phyloP scores from a whole-genome alignment of 2,797 vertebrate species.

The Hippocampus kuda region DNA sequence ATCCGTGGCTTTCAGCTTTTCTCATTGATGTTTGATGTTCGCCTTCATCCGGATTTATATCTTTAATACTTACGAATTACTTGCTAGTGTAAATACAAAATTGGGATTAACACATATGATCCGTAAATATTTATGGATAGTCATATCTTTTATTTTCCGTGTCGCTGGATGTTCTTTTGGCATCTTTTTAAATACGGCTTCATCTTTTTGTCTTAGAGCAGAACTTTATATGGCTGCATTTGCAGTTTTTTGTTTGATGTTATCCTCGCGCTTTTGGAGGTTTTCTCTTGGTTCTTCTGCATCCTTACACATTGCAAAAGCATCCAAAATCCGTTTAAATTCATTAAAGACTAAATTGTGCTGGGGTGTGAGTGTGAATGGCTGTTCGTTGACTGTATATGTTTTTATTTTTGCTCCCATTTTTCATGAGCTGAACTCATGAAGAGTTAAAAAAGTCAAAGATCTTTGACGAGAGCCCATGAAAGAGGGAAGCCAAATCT shows the following conservation, averaged over 20 bases:
- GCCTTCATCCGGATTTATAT: not conserved
- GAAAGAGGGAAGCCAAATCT: too few relatives aligned
- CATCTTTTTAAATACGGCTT: slow-evolving; percentile 12
- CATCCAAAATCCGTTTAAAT: too few relatives aligned
- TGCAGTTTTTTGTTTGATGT: slow-evolving; percentile 14
- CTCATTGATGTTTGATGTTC: slow-evolving; percentile 7
- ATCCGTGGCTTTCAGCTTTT: not conserved
- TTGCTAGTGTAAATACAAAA: slow-evolving; percentile 32
- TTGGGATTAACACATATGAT: slow-evolving; percentile 44
- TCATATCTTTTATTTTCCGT: slow-evolving; percentile 13
- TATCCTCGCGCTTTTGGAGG: not conserved
- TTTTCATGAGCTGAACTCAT: too few relatives aligned
- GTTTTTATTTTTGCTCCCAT: not conserved
- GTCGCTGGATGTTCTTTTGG: slow-evolving; percentile 17
- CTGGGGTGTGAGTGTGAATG: too few relatives aligned
- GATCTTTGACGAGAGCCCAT: too few relatives aligned
- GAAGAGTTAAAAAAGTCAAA: too few relatives aligned
- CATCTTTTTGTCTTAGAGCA: slow-evolving; percentile 25
- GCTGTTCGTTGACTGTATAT: too few relatives aligned
- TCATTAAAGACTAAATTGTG: too few relatives aligned
- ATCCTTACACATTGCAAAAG: too few relatives aligned
- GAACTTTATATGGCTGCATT: slow-evolving; percentile 41
- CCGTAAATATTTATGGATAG: slow-evolving; percentile 60
- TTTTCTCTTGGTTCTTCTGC: not conserved
- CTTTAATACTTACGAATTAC: slow-evolving; percentile 32